phyloP scores from a whole-genome alignment of 2,888 invertebrate species.

The Axea sp. region DNA sequence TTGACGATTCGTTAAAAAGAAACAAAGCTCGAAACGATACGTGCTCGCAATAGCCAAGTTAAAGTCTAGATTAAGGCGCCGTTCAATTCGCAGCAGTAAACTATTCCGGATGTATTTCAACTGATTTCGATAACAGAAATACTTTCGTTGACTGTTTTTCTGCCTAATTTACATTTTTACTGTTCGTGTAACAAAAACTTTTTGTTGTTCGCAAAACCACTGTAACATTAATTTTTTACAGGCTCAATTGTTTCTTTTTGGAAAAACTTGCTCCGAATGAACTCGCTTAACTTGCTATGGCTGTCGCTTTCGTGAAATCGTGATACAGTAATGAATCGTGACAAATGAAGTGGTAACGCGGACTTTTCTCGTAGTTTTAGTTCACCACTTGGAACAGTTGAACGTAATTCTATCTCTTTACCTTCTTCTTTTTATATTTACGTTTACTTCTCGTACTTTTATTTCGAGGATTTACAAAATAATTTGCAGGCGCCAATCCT shows the following conservation, averaged over 20 bases:
- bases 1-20: slow-evolving; percentile 13
- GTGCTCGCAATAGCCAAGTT: slow-evolving; percentile 18
- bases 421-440: not conserved
- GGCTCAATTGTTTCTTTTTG: not conserved
- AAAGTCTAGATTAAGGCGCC: not conserved
- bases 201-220: not conserved
- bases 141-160: slow-evolving; percentile 2
- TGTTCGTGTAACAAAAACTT: no score
- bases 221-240: slow-evolving; percentile 7
- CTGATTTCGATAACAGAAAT: not conserved
- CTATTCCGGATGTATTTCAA: not conserved
- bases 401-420: slow-evolving; percentile 24
- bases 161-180: not conserved
- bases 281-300: slow-evolving; percentile 25
- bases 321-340: slow-evolving; percentile 53
- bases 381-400: slow-evolving; percentile 9
- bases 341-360: slow-evolving; percentile 44
- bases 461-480: slow-evolving; percentile 4
- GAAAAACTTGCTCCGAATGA: slow-evolving; percentile 19
- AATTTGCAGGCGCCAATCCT: slow-evolving; percentile 11
- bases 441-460: not conserved
- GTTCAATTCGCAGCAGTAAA: not conserved
- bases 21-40: slow-evolving; percentile 4
- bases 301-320: slow-evolving; percentile 7
- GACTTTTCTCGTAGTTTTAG: slow-evolving; percentile 41